These are phyloP conservation scores for Notodonta ziczac DNA, from an alignment of 2,888 invertebrate species.

Conservation along the genomic window DNA sequence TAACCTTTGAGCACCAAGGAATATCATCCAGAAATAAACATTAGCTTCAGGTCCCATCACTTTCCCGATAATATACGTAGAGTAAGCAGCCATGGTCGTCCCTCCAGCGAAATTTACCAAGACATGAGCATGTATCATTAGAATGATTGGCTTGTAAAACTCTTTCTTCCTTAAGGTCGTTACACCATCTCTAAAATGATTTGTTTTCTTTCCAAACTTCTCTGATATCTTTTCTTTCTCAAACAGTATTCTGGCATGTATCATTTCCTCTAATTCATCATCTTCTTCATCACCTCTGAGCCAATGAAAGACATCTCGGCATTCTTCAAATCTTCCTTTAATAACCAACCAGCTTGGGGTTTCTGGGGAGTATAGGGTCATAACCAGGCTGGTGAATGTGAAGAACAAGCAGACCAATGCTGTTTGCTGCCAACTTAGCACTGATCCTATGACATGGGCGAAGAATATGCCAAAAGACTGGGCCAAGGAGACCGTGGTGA, in stretches of 20 bases:
- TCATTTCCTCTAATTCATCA: slow-evolving; percentile 67
- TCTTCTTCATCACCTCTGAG: slow-evolving; percentile 78
- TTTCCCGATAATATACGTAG: slow-evolving; percentile 82
- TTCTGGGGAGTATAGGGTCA: slow-evolving; percentile 78
- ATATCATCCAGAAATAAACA: slow-evolving; percentile 85
- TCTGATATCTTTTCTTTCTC: slow-evolving; percentile 35
- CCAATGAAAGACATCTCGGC: slow-evolving; percentile 81
- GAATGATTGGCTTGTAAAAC: slow-evolving; percentile 82
- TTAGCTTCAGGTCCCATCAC: slow-evolving; percentile 82
- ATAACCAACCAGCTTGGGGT: slow-evolving; percentile 87
- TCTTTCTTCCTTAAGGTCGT: slow-evolving; percentile 60
- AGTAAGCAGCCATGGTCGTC: slow-evolving; percentile 86
- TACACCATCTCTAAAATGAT: slow-evolving; percentile 22
- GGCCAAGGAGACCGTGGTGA: slow-evolving; percentile 82
- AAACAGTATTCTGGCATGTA: slow-evolving; percentile 45
- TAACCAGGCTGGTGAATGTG: slow-evolving; percentile 69
- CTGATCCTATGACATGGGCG: slow-evolving; percentile 85
- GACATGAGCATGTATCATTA: slow-evolving; percentile 84
- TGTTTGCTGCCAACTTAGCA: slow-evolving; percentile 80
- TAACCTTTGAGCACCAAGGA: slow-evolving; percentile 85
- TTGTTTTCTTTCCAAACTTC: slow-evolving; percentile 23
- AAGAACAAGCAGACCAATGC: slow-evolving; percentile 74
- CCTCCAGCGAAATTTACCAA: slow-evolving; percentile 87
- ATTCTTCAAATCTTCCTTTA: slow-evolving; percentile 77
- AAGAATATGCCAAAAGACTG: slow-evolving; percentile 84